A percentile compares a stretch with the other conserved stretches of the same genome.
phyloP scores from a whole-genome alignment of 2,113 vertebrate genomes.

The Ahaetulla prasina region DNA sequence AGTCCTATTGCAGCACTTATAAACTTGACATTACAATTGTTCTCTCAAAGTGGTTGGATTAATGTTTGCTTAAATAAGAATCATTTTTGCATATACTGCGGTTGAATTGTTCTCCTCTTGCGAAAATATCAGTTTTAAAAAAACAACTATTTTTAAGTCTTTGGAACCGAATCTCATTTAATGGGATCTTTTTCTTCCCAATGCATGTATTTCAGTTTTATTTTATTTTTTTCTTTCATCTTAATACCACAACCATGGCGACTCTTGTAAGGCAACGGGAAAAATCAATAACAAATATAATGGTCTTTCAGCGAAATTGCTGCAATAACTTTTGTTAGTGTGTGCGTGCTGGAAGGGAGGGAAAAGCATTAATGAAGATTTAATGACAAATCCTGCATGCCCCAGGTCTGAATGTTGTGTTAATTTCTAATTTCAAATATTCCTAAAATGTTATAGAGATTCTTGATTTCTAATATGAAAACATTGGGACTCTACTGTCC shows the following conservation, averaged over 20 bases:
- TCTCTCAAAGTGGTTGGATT: constrained; percentile 58
- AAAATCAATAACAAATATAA: not conserved
- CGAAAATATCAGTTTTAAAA: constrained; percentile 7
- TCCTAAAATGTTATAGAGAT: not conserved
- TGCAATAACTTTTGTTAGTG: not conserved
- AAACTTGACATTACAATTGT: constrained; percentile 40
- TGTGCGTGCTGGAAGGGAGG: not conserved
- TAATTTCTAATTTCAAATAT: not conserved
- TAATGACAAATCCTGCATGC: not conserved
- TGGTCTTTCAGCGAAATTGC: not conserved
- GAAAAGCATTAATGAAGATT: not conserved
- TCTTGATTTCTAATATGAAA: not conserved
- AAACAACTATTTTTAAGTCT: not conserved
- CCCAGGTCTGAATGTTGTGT: not conserved
- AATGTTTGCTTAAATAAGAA: constrained; percentile 48
- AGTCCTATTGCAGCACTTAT: constrained; percentile 13
- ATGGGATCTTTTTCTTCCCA: not conserved
- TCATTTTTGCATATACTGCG: not conserved
- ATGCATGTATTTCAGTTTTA: not conserved
- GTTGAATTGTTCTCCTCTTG: not conserved
- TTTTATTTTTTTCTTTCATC: not conserved
- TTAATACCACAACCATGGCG: not conserved
- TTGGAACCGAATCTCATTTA: not conserved
- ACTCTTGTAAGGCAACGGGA: not conserved
- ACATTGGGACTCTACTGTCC: not conserved